These are phyloP conservation scores for Alexandromys fortis DNA, from an alignment of 2,113 vertebrate species.

Conservation along the genomic window DNA sequence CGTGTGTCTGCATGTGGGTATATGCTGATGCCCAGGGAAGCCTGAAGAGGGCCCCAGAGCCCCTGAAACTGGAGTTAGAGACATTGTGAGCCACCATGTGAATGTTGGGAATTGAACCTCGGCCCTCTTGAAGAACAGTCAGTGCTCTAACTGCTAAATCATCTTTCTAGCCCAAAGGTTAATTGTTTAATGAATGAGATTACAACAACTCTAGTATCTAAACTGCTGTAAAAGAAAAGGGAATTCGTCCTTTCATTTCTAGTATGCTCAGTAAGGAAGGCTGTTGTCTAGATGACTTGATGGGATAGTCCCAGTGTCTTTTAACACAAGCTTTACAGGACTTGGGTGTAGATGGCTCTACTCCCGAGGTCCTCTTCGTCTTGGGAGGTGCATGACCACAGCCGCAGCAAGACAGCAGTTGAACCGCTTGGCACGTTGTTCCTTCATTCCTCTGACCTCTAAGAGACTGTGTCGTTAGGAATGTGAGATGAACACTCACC, in stretches of 20 bases:
- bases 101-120: background rate
- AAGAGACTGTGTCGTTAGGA: conserved; percentile 1
- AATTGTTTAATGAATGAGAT: conserved; percentile 5
- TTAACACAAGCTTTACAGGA: background rate
- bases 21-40: background rate
- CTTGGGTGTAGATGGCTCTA: background rate
- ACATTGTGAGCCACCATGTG: background rate
- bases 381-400: background rate
- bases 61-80: background rate
- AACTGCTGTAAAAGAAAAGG: background rate
- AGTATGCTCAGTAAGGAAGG: background rate
- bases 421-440: background rate
- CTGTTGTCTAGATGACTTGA: background rate
- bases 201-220: background rate
- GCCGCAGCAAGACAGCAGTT: background rate
- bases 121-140: background rate
- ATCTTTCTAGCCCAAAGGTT: background rate
- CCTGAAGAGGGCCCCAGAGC: background rate
- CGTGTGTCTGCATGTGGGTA: background rate
- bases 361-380: background rate
- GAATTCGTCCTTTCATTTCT: background rate
- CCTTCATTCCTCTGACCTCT: conserved; percentile 53
- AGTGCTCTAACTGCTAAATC: background rate
- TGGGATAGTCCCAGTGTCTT: background rate
- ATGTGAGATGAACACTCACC: conserved; percentile 32